Base-by-base conservation (phyloP, 2,797 vertebrate genomes). In the Enteromius radiatus region DNA sequence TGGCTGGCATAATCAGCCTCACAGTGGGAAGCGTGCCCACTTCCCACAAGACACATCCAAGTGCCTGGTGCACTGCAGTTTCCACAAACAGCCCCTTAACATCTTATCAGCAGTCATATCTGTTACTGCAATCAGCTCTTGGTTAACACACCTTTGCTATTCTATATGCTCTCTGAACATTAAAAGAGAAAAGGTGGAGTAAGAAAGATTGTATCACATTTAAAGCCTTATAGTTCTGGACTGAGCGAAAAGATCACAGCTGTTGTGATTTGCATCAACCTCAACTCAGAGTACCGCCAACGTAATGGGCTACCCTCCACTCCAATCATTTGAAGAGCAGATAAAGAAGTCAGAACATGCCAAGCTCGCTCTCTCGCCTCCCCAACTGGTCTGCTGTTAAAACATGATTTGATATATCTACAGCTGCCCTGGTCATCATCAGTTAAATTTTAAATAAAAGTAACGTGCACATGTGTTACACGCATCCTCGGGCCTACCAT, bases 261-360 rank as follows among this genome's bases (percentile, higher is more conserved):
- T 83, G 79, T 78, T 68, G 36, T 26, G 86, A 86, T 84, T 83
- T 85, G 74, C 78, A 86, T 85, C 74, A 6, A 79, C 69, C 84
- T 84, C 54, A 69, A 49, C 83, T 88, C 85, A 87, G 86, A 87
- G 84, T 70, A 77, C 68, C 82, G 71, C 73, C 76, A 82, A 87
- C 85, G 85, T 73, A 81, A 76, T 84, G 21, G 76, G 43, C 61
- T 33, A 6, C 76, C 76, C 52, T 84, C 86, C 85, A 86, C 87
- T 91, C 84, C 80, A 88, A 88, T 91, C 87, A 89, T 80, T 67
- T 87, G 86, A 80, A 87, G 80, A 76, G 71, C 76, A 82, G 79
- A 84, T 83, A 76, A 80, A 88, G 76, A 69, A 88, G 75, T 41
- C 10, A 41, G 26, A 69, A 84, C 78, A 80, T 80, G 71, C 36